These are phyloP conservation scores for Heliopora coerulea DNA, from an alignment of 92 coral and sea anemone species.

Conservation along the genomic window DNA sequence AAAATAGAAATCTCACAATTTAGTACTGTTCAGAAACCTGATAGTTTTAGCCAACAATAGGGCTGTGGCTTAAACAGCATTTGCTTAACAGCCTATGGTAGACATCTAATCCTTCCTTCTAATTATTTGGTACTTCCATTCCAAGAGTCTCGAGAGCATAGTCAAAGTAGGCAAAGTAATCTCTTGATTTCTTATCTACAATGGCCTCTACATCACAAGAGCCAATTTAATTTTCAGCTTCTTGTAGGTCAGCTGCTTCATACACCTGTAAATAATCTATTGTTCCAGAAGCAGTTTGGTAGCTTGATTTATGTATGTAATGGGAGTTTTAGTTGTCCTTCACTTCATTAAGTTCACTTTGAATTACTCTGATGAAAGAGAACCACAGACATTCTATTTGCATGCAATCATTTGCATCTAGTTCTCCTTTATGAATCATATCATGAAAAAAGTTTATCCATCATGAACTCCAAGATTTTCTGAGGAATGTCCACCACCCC, in stretches of 20 bases:
- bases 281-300: constrained; percentile 46
- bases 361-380: constrained; percentile 47
- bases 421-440: constrained; percentile 44
- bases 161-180: constrained; percentile 38
- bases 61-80: too few relatives aligned
- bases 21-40: too few relatives aligned
- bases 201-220: constrained; percentile 32
- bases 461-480: constrained; percentile 53
- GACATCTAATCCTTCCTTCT: constrained; percentile 37
- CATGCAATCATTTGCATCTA: constrained; percentile 44
- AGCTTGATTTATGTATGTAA: constrained; percentile 45
- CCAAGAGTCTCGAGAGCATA: constrained; percentile 41
- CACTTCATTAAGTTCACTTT: constrained; percentile 48
- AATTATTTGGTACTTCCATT: constrained; percentile 40
- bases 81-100: constrained; percentile 47
- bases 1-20: too few relatives aligned
- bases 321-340: constrained; percentile 55
- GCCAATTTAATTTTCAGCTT: constrained; percentile 41
- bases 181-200: constrained; percentile 17
- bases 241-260: constrained; percentile 39
- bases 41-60: too few relatives aligned
- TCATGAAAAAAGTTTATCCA: constrained; percentile 42
- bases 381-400: constrained; percentile 49
- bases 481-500: constrained; percentile 55
- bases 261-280: constrained; percentile 48